These are phyloP conservation scores for Callochromis pleurospilus DNA, from an alignment of 2,113 vertebrate species.

Conservation along the genomic window DNA sequence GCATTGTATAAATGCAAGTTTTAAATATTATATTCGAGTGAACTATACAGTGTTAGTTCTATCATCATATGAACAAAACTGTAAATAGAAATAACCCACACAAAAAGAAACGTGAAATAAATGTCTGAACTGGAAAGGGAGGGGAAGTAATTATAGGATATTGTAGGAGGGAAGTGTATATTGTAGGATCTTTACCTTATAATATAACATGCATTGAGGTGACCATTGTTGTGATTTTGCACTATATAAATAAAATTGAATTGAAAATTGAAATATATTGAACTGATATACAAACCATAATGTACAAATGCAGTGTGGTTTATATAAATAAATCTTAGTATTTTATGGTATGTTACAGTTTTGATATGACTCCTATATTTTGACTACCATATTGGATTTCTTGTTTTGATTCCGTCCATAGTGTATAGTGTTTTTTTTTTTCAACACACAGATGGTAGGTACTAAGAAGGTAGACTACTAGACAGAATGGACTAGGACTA, in stretches of 20 bases:
- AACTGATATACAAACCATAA: neutral
- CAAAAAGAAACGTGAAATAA: too few relatives aligned
- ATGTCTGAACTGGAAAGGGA: too few relatives aligned
- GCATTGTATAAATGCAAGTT: too few relatives aligned
- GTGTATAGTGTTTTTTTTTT: neutral
- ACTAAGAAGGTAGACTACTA: neutral
- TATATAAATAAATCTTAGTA: neutral
- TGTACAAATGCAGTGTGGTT: neutral
- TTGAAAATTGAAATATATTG: neutral
- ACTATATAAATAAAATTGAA: neutral
- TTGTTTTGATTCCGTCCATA: rapidly evolving
- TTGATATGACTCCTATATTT: neutral
- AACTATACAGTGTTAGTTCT: too few relatives aligned
- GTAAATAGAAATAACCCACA: too few relatives aligned
- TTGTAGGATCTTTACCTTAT: too few relatives aligned
- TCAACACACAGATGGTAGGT: neutral
- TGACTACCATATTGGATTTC: neutral
- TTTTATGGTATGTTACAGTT: neutral
- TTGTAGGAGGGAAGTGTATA: too few relatives aligned
- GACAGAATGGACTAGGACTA: neutral
- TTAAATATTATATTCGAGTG: too few relatives aligned
- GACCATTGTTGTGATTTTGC: neutral
- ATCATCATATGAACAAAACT: too few relatives aligned
- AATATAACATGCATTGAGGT: too few relatives aligned
- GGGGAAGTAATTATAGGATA: too few relatives aligned